Evolutionary conservation across 1,140 invertebrate species (phyloP).

Genomic region (Grapholita molesta): DNA sequence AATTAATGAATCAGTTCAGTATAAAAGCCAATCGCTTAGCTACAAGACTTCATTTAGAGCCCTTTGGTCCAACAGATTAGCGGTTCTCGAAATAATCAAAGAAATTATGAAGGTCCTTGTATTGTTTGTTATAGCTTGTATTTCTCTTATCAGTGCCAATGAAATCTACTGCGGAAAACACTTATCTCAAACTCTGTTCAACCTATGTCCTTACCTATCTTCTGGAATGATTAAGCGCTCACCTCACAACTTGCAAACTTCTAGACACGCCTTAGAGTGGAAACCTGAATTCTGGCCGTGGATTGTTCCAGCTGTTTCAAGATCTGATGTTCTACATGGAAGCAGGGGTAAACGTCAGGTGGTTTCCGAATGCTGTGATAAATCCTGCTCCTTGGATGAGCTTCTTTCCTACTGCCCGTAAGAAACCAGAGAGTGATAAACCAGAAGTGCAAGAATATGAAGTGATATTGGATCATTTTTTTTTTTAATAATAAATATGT

Average conservation of each 20-base stretch:
- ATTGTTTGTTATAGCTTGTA: neutral
- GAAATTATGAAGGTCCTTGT: slow-evolving; percentile 19
- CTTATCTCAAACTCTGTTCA: neutral
- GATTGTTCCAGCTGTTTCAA: neutral
- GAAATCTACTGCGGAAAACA: slow-evolving; percentile 18
- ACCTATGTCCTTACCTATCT: neutral
- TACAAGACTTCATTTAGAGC: neutral
- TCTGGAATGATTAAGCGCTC: neutral
- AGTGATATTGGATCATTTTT: neutral
- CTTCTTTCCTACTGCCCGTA: slow-evolving; percentile 17
- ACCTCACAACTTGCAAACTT: neutral
- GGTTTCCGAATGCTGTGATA: slow-evolving; percentile 20
- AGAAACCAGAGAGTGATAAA: neutral
- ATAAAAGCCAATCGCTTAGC: neutral
- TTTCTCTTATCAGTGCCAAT: neutral
- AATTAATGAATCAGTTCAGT: neutral
- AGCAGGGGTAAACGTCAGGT: slow-evolving; percentile 10
- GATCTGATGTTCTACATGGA: neutral
- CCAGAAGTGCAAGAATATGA: neutral
- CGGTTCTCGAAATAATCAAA: neutral
- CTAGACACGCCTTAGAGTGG: neutral
- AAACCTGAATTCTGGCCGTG: slow-evolving; percentile 11
- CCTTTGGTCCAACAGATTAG: neutral
- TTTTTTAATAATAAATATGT: neutral
- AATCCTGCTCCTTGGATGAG: slow-evolving; percentile 15